Conservation (phyloP, 2,113 vertebrate species). For the Azemiops feae region DNA sequence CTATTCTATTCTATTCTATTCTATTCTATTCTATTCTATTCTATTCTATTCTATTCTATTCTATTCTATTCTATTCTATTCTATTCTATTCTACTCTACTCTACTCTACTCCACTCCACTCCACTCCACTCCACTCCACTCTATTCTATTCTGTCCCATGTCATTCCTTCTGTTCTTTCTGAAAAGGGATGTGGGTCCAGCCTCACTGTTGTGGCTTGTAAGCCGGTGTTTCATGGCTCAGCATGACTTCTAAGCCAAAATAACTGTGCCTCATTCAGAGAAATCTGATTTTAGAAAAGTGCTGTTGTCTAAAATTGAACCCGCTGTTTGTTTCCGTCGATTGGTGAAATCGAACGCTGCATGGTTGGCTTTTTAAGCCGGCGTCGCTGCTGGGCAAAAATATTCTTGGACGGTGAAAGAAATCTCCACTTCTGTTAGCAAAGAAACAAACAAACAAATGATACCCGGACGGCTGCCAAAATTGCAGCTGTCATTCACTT, state of each 20-base stretch:
- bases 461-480: not conserved
- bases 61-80: too few relatives aligned
- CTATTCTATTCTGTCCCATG: too few relatives aligned
- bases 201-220: not conserved
- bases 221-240: not conserved
- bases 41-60: too few relatives aligned
- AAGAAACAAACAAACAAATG: not conserved
- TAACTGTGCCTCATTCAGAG: not conserved
- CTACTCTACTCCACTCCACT: too few relatives aligned
- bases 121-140: too few relatives aligned
- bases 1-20: too few relatives aligned
- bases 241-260: not conserved
- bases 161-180: not conserved
- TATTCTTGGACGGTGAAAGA: not conserved
- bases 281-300: not conserved
- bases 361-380: not conserved
- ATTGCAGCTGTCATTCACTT: not conserved
- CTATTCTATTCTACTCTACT: too few relatives aligned
- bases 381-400: not conserved
- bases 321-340: not conserved
- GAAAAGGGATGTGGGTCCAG: not conserved
- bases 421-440: not conserved
- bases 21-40: too few relatives aligned
- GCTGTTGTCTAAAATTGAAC: too few relatives aligned
- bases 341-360: not conserved